Evolutionary conservation across 2,797 vertebrate genomes (phyloP), one percentile per base, ranked within the genome.

Genomic region (Lepus townsendii): DNA sequence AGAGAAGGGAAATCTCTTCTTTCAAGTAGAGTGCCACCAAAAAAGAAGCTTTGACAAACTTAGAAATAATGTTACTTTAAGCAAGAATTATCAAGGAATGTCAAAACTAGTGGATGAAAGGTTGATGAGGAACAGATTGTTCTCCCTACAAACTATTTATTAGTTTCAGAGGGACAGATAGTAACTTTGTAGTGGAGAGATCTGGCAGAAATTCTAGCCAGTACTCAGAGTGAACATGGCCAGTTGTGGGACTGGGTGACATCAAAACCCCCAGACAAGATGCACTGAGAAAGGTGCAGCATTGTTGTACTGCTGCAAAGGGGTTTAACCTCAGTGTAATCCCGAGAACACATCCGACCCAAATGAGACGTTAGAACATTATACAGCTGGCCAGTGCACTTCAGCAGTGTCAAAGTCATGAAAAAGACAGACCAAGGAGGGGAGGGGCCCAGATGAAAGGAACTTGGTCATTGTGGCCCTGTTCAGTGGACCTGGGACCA

Each of bases 81-180:
- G 66, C 80, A 83, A 78, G 80, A 75, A 78, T 76, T 73, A 30
- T 83, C 38, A 26, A 12, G 76, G n/a, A 86, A 90, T 35, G 24
- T 65, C 47, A 52, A 38, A 95, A 54, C 63, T 87, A n/a, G 77
- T 54, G 30, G 60, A 47, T 65, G 30, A 79, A 83, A 85, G 26
- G 66, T 87, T 95, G 71, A 24, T 82, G 83, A 90, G 71, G 22
- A 88, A 47, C n/a, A 72, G 90, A 7, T 30, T 92, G 89, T 30
- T 92, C 87, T 89, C 12, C 63, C n/a, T 11, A 27, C 13, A 89
- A 93, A 92, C 54, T 78, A 62, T 72, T 42, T 90, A 77, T 42
- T 91, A 6, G 47, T 88, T 91, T 95, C 12, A 69, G 83, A 82
- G 77, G 77, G 83, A 78, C 32, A 69, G 65, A 35, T 66, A 62